Evolutionary conservation across 2,113 vertebrate species (phyloP).

Genomic region (Formicarius rufipectus): DNA sequence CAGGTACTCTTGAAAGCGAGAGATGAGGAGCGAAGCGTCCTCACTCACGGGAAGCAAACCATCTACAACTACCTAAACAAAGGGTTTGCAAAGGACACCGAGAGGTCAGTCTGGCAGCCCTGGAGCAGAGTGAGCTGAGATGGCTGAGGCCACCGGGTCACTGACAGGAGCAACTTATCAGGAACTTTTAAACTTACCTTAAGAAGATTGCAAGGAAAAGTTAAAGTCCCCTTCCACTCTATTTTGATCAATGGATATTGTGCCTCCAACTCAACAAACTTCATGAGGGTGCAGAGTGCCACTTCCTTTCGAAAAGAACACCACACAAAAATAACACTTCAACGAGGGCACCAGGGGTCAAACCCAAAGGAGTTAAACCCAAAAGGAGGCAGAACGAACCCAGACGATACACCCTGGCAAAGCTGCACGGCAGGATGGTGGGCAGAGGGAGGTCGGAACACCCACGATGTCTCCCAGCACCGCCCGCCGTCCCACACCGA

Average conservation of each 20-base stretch:
- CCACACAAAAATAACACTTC: neutral
- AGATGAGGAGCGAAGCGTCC: conserved; percentile 82
- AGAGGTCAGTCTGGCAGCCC: neutral
- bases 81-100: neutral
- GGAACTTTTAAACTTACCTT: conserved; percentile 72
- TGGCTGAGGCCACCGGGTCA: rapidly evolving
- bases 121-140: neutral
- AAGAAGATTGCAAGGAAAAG: conserved; percentile 84
- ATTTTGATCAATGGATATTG: conserved; percentile 78
- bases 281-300: conserved; percentile 85
- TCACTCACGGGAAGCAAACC: conserved; percentile 74
- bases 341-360: neutral
- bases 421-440: rapidly evolving
- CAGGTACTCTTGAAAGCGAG: conserved; percentile 86
- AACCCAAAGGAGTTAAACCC: neutral
- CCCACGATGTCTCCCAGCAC: rapidly evolving
- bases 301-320: conserved; percentile 73
- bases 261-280: conserved; percentile 85
- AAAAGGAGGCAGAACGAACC: rapidly evolving
- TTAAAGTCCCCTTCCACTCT: conserved; percentile 83
- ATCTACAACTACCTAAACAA: conserved; percentile 78
- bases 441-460: neutral
- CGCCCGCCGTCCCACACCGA: neutral
- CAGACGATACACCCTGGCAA: rapidly evolving
- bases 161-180: neutral